A percentile compares a stretch with the other conserved stretches of the same genome.
Conservation (phyloP, 2,113 vertebrate species). For the Rattus norvegicus region GRCr8 NC_086029.1:72665001-72665500, state of each 20-base stretch:
- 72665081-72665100: conserved; percentile 59
- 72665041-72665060: conserved; percentile 71
- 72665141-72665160: conserved; percentile 53
- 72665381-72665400: background rate
- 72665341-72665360: background rate
- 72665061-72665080: conserved; percentile 66
- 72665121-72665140: conserved; percentile 60
- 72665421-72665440: background rate
- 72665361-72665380: background rate
- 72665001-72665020: conserved; percentile 80
- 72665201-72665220: conserved; percentile 37
- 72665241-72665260: conserved; percentile 32
- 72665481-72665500: background rate
- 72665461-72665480: background rate
- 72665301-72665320: conserved; percentile 26
- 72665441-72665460: background rate
- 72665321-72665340: background rate
- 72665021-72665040: conserved; percentile 70
- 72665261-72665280: conserved; percentile 23
- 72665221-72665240: conserved; percentile 53
- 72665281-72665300: conserved; percentile 23
- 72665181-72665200: conserved; percentile 47
- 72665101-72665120: conserved; percentile 54
- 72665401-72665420: background rate
- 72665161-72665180: conserved; percentile 37